Evolutionary conservation across 2,888 invertebrate species (phyloP).

Genomic region (Luperina testacea): DNA sequence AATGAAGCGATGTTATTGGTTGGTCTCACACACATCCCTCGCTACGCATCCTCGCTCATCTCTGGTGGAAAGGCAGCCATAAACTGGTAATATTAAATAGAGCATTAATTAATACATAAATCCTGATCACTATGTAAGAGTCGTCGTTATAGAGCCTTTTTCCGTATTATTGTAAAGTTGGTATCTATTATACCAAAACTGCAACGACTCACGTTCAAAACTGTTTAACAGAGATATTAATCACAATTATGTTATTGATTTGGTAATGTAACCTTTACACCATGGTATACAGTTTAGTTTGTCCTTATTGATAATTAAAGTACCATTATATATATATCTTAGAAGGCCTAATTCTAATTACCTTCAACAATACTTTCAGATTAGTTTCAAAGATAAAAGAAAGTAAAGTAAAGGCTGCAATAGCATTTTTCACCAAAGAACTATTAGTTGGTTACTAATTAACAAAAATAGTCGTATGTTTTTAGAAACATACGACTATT

Average conservation of each 20-base stretch:
- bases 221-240: conserved; percentile 16
- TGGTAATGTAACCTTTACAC: background rate
- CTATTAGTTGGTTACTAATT: background rate
- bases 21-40: too few relatives aligned
- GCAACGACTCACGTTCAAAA: background rate
- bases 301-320: conserved; percentile 32
- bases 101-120: background rate
- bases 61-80: too few relatives aligned
- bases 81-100: too few relatives aligned
- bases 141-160: background rate
- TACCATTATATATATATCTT: background rate
- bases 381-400: conserved; percentile 14
- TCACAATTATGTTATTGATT: conserved; percentile 20
- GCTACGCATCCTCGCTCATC: too few relatives aligned
- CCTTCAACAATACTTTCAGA: conserved; percentile 27
- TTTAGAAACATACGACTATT: too few relatives aligned
- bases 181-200: background rate
- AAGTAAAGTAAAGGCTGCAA: background rate
- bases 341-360: background rate
- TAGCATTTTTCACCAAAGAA: background rate
- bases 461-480: background rate
- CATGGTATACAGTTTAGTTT: background rate
- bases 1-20: too few relatives aligned
- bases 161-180: background rate
- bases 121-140: background rate